Conservation (phyloP, 37 sponge, comb jelly and placozoan genomes). For the Oscarella lobularis region DNA sequence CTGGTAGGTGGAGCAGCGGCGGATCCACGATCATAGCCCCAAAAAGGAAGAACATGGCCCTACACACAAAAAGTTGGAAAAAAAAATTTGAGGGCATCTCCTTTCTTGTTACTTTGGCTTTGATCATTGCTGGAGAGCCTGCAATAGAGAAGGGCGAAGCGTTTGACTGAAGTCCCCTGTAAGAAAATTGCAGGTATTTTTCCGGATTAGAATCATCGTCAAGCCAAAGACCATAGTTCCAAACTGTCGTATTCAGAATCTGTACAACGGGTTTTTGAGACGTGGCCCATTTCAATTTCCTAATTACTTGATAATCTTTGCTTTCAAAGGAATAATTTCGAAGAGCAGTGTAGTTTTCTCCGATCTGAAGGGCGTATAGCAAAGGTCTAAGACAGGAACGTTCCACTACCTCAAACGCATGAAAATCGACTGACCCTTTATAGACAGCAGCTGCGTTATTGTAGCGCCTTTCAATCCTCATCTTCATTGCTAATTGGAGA, state of each 20-base stretch:
- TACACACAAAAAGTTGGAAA: not conserved
- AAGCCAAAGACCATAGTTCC: slow-evolving; percentile 56
- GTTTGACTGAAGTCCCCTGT: not conserved
- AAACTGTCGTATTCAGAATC: slow-evolving; percentile 27
- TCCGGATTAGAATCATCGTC: slow-evolving; percentile 15
- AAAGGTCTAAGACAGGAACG: slow-evolving; percentile 27
- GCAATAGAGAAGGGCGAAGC: slow-evolving; percentile 23
- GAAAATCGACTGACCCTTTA: slow-evolving; percentile 22
- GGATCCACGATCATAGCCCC: slow-evolving; percentile 35
- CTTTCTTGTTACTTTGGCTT: slow-evolving; percentile 20
- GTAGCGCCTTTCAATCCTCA: slow-evolving; percentile 30
- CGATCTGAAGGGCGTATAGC: slow-evolving; percentile 41
- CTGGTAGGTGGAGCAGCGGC: slow-evolving; percentile 47
- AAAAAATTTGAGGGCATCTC: not conserved
- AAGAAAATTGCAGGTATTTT: slow-evolving; percentile 15
- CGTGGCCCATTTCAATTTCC: not conserved
- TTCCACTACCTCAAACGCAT: not conserved
- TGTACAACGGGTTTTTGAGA: not conserved
- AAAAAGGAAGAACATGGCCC: slow-evolving; percentile 33
- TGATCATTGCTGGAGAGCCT: slow-evolving; percentile 27
- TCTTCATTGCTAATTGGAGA: slow-evolving; percentile 17
- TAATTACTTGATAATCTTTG: slow-evolving; percentile 30
- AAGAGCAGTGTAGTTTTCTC: slow-evolving; percentile 36
- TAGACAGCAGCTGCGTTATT: slow-evolving; percentile 50
- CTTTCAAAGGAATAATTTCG: slow-evolving; percentile 34